phyloP scores from a whole-genome alignment of 92 coral and sea anemone species.

The Pocillopora meandrina region DNA sequence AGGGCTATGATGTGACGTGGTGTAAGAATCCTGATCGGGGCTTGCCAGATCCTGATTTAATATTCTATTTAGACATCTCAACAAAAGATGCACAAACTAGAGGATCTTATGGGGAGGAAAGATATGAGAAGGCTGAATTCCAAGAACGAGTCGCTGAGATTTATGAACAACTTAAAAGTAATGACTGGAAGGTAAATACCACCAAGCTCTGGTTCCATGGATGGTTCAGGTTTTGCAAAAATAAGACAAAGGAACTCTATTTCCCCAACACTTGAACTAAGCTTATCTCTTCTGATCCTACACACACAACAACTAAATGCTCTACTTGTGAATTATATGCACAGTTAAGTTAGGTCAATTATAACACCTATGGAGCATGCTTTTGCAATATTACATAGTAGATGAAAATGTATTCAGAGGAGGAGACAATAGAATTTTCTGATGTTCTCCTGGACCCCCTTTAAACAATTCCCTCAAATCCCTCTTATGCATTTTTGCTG shows the following conservation, averaged over 20 bases:
- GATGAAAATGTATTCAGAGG: too few relatives aligned
- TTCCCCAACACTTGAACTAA: too few relatives aligned
- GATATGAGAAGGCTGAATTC: constrained; percentile 88
- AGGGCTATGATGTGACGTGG: constrained; percentile 90
- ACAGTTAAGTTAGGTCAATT: too few relatives aligned
- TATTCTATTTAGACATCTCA: constrained; percentile 86
- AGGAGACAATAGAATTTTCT: too few relatives aligned
- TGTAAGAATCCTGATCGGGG: constrained; percentile 95
- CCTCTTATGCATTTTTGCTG: too few relatives aligned
- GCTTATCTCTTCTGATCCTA: too few relatives aligned
- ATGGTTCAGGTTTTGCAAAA: neutral
- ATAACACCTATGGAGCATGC: too few relatives aligned
- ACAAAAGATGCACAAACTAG: constrained; percentile 71
- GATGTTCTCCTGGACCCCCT: too few relatives aligned
- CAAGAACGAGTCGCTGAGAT: constrained; percentile 73
- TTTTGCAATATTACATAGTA: too few relatives aligned
- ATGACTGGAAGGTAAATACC: constrained; percentile 84
- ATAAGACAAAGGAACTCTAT: neutral
- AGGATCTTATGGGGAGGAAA: constrained; percentile 86
- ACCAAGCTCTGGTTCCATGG: neutral
- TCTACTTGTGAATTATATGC: too few relatives aligned
- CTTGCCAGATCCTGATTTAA: constrained; percentile 87
- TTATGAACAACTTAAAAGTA: constrained; percentile 60
- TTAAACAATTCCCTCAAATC: too few relatives aligned
- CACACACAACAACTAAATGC: too few relatives aligned